These are phyloP conservation scores for Pemphigus obesinymphae DNA, from an alignment of 1,140 invertebrate genomes.

Conservation along the genomic window DNA sequence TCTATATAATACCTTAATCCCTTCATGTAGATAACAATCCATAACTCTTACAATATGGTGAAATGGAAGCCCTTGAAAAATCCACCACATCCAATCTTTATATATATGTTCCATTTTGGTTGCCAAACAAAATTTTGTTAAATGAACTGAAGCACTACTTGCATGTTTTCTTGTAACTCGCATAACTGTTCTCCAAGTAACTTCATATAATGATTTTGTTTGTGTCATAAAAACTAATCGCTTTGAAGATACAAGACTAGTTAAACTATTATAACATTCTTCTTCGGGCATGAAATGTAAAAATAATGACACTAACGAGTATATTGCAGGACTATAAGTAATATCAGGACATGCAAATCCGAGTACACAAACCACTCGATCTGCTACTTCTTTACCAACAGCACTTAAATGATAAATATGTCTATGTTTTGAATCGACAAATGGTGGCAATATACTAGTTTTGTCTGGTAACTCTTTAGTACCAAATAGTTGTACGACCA, in stretches of 20 bases:
- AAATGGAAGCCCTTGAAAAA: constrained; percentile 88
- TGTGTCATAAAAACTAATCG: constrained; percentile 88
- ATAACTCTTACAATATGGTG: constrained; percentile 87
- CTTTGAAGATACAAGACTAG: constrained; percentile 77
- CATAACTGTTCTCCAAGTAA: constrained; percentile 86
- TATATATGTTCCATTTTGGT: constrained; percentile 65
- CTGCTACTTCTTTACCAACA: constrained; percentile 73
- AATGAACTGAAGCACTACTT: constrained; percentile 79
- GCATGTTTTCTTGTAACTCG: constrained; percentile 93
- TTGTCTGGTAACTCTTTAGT: constrained; percentile 80
- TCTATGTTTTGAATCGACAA: constrained; percentile 81
- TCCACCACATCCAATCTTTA: constrained; percentile 95
- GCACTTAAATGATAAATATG: constrained; percentile 77
- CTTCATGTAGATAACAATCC: constrained; percentile 96
- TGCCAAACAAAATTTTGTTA: constrained; percentile 64
- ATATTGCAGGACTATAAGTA: constrained; percentile 85
- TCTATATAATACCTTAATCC: constrained; percentile 90
- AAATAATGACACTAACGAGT: constrained; percentile 81
- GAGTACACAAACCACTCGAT: constrained; percentile 80
- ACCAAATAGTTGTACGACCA: constrained; percentile 84
- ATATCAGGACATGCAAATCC: constrained; percentile 90
- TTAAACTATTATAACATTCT: constrained; percentile 87
- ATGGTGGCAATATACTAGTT: constrained; percentile 78
- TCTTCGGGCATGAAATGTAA: constrained; percentile 92
- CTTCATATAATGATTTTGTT: constrained; percentile 86